Conservation (phyloP, 2,113 vertebrate species). For the Urocolius indicus region DNA sequence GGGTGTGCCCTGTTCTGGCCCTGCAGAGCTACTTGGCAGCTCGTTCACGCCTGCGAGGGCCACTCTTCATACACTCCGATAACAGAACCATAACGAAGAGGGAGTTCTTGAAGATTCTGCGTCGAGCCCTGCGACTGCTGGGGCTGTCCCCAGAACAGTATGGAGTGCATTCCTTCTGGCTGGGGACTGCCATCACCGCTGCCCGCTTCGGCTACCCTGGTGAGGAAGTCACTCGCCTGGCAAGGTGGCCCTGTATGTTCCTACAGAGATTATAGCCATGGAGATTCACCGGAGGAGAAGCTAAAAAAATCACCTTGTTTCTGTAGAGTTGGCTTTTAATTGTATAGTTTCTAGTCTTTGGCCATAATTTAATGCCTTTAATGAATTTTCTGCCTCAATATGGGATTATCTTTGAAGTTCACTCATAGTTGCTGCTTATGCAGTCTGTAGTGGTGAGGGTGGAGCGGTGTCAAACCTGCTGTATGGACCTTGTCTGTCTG, state of each 20-base stretch:
- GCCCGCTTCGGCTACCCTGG: fast-evolving
- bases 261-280: not conserved
- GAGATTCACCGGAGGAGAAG: not conserved
- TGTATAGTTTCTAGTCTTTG: not conserved
- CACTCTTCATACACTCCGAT: not conserved
- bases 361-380: not conserved
- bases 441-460: not conserved
- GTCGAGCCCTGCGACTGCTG: not conserved
- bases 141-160: not conserved
- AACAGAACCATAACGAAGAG: not conserved
- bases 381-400: not conserved
- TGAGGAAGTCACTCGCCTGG: not conserved
- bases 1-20: constrained; percentile 47
- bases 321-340: not conserved
- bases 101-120: not conserved
- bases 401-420: not conserved
- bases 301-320: not conserved
- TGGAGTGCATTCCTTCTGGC: constrained; percentile 36
- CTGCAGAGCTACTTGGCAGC: not conserved
- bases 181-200: not conserved
- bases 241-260: constrained; percentile 22
- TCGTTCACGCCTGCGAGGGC: not conserved
- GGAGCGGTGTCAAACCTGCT: not conserved
- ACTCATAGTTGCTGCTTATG: not conserved
- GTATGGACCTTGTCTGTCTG: not conserved